These are phyloP conservation scores for Palythoa grandiflora DNA, from an alignment of 92 coral and sea anemone species.

Conservation along the genomic window DNA sequence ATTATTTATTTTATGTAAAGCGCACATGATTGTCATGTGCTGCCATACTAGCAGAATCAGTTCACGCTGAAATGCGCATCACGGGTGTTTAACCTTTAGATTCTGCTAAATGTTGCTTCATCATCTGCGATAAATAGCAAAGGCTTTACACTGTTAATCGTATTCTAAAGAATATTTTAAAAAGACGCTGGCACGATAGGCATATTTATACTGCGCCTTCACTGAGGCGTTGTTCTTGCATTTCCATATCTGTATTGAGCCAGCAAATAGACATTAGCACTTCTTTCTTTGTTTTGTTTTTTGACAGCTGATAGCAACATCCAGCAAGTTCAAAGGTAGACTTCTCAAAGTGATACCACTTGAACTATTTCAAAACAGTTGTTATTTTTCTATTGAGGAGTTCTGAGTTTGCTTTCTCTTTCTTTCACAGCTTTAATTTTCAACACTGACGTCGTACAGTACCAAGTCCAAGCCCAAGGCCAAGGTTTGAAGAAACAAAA, in stretches of 20 bases:
- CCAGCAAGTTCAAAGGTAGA: neutral
- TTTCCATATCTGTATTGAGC: neutral
- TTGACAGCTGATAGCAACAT: neutral
- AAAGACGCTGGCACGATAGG: neutral
- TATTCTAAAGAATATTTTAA: neutral
- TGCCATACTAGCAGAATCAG: neutral
- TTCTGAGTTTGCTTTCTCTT: neutral
- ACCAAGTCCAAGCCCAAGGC: neutral
- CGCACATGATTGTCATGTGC: slow-evolving; percentile 1
- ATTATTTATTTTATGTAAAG: neutral
- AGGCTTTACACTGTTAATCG: neutral
- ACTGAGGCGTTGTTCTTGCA: slow-evolving; percentile 10
- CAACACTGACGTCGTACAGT: too few species aligned
- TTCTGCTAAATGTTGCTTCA: slow-evolving; percentile 1
- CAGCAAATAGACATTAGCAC: neutral
- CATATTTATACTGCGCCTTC: neutral
- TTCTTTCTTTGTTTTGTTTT: too few species aligned
- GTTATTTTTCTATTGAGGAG: neutral
- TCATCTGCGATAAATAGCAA: neutral
- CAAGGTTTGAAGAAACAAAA: neutral
- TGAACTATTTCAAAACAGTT: neutral
- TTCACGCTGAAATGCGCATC: neutral
- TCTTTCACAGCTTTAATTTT: neutral
- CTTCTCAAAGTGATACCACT: neutral
- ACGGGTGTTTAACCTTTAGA: neutral